Base-by-base conservation (phyloP, 2,888 invertebrate species). In the Drosophila neotestacea region DNA sequence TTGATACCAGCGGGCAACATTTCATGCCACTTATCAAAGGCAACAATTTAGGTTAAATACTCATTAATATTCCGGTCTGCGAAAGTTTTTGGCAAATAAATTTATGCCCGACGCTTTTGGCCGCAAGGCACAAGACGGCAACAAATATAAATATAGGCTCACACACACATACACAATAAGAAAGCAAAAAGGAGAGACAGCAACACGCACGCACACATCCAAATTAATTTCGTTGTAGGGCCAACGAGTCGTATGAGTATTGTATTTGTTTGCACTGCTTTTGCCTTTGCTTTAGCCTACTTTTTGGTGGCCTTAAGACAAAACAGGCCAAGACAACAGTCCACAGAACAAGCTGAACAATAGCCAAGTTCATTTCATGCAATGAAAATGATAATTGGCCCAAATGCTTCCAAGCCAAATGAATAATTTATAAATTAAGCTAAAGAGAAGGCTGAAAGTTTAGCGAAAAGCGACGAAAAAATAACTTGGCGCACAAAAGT, bases 341-440 rank as follows among this genome's bases (percentile, higher is more conserved):
- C 4, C n/a, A 46, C 6, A 30, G 46, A 28, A 47, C 38, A 16
- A 47, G 47, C 58, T 13, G 30, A 50, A 42, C 13, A 27, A 34
- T 34, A 48, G 10, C 62, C 7, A 74, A 59, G 36, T 65, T 64
- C n/a, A 39, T 65, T 39, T 46, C 71, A 54, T 69, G 73, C 74
- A 72, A 86, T 77, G 81, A 73, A 89, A 91, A 91, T 90, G 85
- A 89, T 90, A 90, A 90, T 90, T 90, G 90, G 84, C 78, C 73
- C 68, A 84, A 84, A 81, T 81, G 86, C 70, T 79, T 74, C 73
- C 63, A 55, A 6, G 69, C 65, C 76, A 77, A 85, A 89, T 91
- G 89, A 91, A 90, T 90, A 84, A 90, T 91, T 91, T 91, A 91
- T 90, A 84, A 83, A 80, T 90, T 77, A 81, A 82, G 81, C 74